phyloP scores from a whole-genome alignment of 1,140 invertebrate genomes.

The Drosophila albomicans region DNA sequence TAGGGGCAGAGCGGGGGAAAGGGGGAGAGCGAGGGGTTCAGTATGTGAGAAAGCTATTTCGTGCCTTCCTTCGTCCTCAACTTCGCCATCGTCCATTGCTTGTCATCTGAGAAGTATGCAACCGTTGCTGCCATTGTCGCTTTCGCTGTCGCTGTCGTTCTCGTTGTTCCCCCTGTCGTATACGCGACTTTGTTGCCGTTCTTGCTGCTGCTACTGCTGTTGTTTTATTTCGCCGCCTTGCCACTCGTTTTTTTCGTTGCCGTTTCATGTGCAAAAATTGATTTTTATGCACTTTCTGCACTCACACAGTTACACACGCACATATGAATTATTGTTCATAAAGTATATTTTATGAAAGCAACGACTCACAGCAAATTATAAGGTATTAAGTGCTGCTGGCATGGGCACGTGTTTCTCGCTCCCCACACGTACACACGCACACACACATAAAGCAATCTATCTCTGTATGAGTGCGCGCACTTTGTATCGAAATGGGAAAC shows the following conservation, averaged over 20 bases:
- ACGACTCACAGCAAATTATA: slow-evolving; percentile 82
- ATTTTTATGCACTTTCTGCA: slow-evolving; percentile 80
- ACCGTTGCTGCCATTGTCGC: slow-evolving; percentile 53
- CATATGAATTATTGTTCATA: slow-evolving; percentile 83
- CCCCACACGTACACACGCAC: slow-evolving; percentile 13
- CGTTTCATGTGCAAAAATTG: slow-evolving; percentile 82
- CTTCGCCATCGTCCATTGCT: slow-evolving; percentile 24
- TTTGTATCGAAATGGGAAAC: neutral
- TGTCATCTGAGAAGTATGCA: slow-evolving; percentile 81
- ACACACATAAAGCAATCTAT: neutral
- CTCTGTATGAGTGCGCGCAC: neutral
- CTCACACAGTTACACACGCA: slow-evolving; percentile 44
- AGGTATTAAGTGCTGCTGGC: slow-evolving; percentile 80
- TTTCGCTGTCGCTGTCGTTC: slow-evolving; percentile 60
- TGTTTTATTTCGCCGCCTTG: slow-evolving; percentile 76
- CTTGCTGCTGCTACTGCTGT: slow-evolving; percentile 62
- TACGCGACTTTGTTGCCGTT: slow-evolving; percentile 74
- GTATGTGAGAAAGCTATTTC: slow-evolving; percentile 73
- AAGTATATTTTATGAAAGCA: slow-evolving; percentile 83
- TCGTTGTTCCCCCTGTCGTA: slow-evolving; percentile 30
- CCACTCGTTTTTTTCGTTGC: slow-evolving; percentile 40
- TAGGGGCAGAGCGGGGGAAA: neutral
- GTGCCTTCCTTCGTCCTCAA: slow-evolving; percentile 10
- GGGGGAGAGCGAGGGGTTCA: slow-evolving; percentile 46
- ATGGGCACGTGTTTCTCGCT: slow-evolving; percentile 53